Base-by-base conservation (phyloP, 2,113 vertebrate genomes). In the Otus sunia region DNA sequence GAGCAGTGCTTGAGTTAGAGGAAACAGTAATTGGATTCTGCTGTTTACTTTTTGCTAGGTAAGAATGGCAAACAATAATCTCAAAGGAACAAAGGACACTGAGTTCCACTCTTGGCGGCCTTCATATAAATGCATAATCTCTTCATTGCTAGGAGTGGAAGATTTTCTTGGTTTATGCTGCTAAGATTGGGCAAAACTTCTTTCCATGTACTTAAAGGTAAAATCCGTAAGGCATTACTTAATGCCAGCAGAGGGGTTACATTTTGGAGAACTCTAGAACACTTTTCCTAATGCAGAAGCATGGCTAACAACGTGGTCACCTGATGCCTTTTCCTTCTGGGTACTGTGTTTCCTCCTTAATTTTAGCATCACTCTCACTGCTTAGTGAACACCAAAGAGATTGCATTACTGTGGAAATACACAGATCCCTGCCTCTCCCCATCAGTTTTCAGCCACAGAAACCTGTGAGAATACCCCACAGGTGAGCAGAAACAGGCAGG, bases 61-160 rank as follows among this genome's bases (percentile, higher is more conserved):
- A 76, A 32, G 50, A 90, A 86, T 26, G 53, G 67, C 78, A 95
- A 92, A 90, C 15, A 76, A 69, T 92, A 86, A 95, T 88, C 63
- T 90, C 59, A 85, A 50, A 79, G 9, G 62, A 36, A 79, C 62
- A 95, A 93, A 92, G 88, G 88, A 56, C 78, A 83, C 49, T 3
- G 25, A 60, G 9, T 75, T 90, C 43, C 45, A 71, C 13, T 73
- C 37, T 58, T 75, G 17, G 34, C 30, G 49, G 80, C 13, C 25
- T 49, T 75, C 20, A 8, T 55, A 69, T 32, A 67, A 80, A 73
- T 11, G 6, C 37, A 49, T 10, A 64, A 56, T n/a, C 4, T 58
- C 55, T 76, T 88, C 15, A 32, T n/a, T 90, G 19, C 32, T 73
- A 66, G 18, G 11, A 92, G 27, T 47, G 23, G 20, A 64, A 56